A percentile compares a stretch with the other conserved stretches of the same genome.
Conservation (phyloP, 1,140 invertebrate genomes). For the Aphidius gifuensis region DNA sequence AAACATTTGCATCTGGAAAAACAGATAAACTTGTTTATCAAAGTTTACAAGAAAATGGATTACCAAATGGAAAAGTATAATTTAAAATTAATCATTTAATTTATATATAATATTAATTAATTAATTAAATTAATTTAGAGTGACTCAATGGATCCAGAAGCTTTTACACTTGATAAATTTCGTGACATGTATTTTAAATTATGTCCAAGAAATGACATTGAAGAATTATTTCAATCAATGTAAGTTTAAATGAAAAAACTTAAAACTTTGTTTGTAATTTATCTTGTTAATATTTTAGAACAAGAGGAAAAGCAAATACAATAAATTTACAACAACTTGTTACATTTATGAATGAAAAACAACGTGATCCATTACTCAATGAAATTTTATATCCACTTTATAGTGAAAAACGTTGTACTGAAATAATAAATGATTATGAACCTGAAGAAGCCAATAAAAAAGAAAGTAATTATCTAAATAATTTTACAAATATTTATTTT, state of each 20-base stretch:
- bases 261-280: neutral
- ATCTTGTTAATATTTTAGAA: slow-evolving; percentile 57
- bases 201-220: slow-evolving; percentile 97
- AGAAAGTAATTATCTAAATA: slow-evolving; percentile 61
- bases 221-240: slow-evolving; percentile 96
- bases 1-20: slow-evolving; percentile 96
- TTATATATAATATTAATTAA: neutral
- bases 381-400: slow-evolving; percentile 98
- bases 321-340: slow-evolving; percentile 84
- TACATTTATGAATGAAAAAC: slow-evolving; percentile 95
- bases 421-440: slow-evolving; percentile 95
- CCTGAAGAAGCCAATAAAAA: slow-evolving; percentile 73
- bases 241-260: slow-evolving; percentile 59
- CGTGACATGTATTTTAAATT: slow-evolving; percentile 97
- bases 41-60: slow-evolving; percentile 86
- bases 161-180: slow-evolving; percentile 99
- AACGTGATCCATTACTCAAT: slow-evolving; percentile 95
- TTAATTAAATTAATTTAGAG: slow-evolving; percentile 55
- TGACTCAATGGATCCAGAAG: slow-evolving; percentile 88
- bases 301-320: slow-evolving; percentile 80
- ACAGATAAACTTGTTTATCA: slow-evolving; percentile 98
- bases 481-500: neutral
- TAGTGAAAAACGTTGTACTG: slow-evolving; percentile 85
- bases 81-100: slow-evolving; percentile 8
- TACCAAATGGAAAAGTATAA: slow-evolving; percentile 85